phyloP scores from a whole-genome alignment of 2,797 vertebrate genomes.

The Lutjanus argentimaculatus region DNA sequence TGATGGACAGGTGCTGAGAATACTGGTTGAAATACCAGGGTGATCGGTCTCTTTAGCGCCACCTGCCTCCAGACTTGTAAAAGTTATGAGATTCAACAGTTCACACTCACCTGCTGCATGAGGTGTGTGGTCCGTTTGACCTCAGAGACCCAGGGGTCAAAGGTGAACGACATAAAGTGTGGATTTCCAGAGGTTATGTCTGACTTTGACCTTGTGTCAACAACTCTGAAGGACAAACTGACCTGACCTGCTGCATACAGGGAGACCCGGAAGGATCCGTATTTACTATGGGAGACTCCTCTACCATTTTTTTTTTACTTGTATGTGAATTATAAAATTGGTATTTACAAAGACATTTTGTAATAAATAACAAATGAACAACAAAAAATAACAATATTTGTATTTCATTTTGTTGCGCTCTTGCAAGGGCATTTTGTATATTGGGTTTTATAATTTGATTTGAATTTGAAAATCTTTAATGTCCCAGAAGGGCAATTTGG shows the following conservation, averaged over 20 bases:
- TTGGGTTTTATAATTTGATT: too few species aligned
- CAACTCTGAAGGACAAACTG: slow-evolving; percentile 40
- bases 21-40: not conserved
- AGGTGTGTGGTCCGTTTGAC: slow-evolving; percentile 72
- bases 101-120: slow-evolving; percentile 62
- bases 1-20: slow-evolving; percentile 35
- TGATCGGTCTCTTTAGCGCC: slow-evolving; percentile 35
- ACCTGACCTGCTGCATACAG: slow-evolving; percentile 7
- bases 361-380: not conserved
- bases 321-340: not conserved
- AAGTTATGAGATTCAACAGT: slow-evolving; percentile 55
- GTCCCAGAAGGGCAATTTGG: too few species aligned
- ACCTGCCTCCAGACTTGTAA: slow-evolving; percentile 65
- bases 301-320: not conserved
- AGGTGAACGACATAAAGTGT: slow-evolving; percentile 59
- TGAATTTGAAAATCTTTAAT: too few species aligned
- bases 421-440: not conserved
- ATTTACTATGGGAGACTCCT: not conserved
- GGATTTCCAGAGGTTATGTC: slow-evolving; percentile 37
- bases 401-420: not conserved
- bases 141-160: slow-evolving; percentile 49
- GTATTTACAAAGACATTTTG: not conserved
- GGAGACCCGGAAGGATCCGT: not conserved
- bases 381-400: not conserved
- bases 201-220: slow-evolving; percentile 43